Evolutionary conservation across 2,888 invertebrate species (phyloP).

Genomic region (Phasia obesa): DNA sequence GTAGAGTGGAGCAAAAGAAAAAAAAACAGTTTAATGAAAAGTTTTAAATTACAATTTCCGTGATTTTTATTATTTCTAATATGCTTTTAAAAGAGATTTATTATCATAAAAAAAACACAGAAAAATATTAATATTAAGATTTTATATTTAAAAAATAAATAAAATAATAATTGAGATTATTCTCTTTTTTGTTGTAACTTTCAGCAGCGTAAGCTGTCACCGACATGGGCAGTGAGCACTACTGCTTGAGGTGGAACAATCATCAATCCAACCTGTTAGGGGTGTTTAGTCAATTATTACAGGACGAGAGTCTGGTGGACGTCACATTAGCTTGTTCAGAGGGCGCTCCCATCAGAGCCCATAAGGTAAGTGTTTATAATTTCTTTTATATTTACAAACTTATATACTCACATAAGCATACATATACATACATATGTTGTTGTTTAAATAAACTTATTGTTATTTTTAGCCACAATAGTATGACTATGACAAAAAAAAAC

Average conservation of each 20-base stretch:
- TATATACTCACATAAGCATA: too few relatives aligned
- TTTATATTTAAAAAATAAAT: neutral
- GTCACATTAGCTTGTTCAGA: constrained; percentile 98
- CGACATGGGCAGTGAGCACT: constrained; percentile 99
- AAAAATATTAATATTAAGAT: constrained; percentile 15
- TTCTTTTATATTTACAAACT: neutral
- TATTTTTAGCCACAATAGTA: neutral
- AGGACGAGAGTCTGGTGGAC: constrained; percentile 97
- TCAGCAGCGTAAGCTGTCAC: constrained; percentile 92
- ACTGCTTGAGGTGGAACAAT: constrained; percentile 99
- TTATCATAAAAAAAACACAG: constrained; percentile 15
- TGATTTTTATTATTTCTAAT: constrained; percentile 66
- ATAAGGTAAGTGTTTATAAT: constrained; percentile 85
- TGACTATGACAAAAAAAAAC: constrained; percentile 3
- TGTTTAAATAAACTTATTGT: too few relatives aligned
- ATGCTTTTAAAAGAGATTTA: constrained; percentile 43
- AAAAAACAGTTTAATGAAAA: constrained; percentile 8
- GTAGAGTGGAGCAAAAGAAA: constrained; percentile 6
- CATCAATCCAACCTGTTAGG: constrained; percentile 99
- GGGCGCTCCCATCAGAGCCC: constrained; percentile 96
- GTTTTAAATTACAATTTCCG: constrained; percentile 69
- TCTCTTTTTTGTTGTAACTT: constrained; percentile 71
- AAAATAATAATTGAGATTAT: neutral
- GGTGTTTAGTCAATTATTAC: constrained; percentile 97
- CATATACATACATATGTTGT: too few relatives aligned